phyloP scores from a whole-genome alignment of 2,113 vertebrate genomes.

The Sigmodon hispidus region DNA sequence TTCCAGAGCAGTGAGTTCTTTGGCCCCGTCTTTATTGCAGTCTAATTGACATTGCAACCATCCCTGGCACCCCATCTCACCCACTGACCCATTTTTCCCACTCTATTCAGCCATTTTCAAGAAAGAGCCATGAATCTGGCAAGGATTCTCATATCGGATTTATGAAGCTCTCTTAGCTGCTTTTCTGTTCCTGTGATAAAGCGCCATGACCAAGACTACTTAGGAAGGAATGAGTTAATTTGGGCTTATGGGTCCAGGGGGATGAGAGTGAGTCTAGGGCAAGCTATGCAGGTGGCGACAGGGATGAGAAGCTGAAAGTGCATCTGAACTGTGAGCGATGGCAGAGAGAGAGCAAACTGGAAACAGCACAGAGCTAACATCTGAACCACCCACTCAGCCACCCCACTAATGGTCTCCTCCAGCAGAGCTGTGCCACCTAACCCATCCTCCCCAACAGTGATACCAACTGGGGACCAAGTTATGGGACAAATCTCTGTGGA shows the following conservation, averaged over 20 bases:
- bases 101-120: background rate
- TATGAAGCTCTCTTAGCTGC: background rate
- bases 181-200: background rate
- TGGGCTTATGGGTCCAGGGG: background rate
- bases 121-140: background rate
- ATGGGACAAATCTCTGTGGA: background rate
- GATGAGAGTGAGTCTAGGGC: background rate
- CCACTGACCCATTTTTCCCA: background rate
- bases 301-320: background rate
- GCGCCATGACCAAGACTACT: background rate
- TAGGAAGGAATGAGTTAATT: background rate
- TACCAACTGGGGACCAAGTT: background rate
- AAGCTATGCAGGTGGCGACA: no score
- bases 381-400: background rate
- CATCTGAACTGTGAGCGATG: background rate
- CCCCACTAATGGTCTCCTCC: background rate
- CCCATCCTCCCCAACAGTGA: background rate
- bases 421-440: background rate
- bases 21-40: background rate
- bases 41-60: background rate
- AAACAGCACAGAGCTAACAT: background rate
- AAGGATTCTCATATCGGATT: background rate
- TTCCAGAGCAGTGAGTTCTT: background rate
- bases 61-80: background rate
- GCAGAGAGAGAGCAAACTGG: background rate